Evolutionary conservation across 2,797 vertebrate genomes (phyloP).

Genomic region (Danionella dracula): DNA sequence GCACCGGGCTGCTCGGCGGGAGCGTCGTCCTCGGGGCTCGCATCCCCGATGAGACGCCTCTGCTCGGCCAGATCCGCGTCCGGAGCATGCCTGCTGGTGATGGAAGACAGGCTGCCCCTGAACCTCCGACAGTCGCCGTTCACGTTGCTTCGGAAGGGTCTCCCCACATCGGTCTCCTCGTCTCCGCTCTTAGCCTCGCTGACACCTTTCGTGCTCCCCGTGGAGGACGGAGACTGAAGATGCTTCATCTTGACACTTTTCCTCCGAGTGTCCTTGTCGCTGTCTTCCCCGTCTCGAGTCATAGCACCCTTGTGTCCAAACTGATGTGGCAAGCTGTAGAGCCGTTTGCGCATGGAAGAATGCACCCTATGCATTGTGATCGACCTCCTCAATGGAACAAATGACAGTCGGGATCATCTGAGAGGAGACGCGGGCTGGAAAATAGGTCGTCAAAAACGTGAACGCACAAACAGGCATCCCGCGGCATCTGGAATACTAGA

Average conservation of each 20-base stretch:
- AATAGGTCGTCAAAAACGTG: slow-evolving; percentile 55
- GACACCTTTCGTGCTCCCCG: slow-evolving; percentile 67
- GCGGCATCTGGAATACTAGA: slow-evolving; percentile 51
- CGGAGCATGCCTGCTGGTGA: slow-evolving; percentile 79
- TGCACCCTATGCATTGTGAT: slow-evolving; percentile 87
- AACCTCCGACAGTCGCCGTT: slow-evolving; percentile 95
- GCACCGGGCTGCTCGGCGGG: slow-evolving; percentile 54
- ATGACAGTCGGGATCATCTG: slow-evolving; percentile 50
- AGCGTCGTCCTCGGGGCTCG: slow-evolving; percentile 55
- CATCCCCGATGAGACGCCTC: slow-evolving; percentile 76
- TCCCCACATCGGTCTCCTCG: slow-evolving; percentile 71
- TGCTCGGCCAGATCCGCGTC: slow-evolving; percentile 81
- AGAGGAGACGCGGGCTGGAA: slow-evolving; percentile 10
- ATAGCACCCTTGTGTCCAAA: slow-evolving; percentile 82
- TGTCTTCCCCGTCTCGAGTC: slow-evolving; percentile 78
- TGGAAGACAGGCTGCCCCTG: slow-evolving; percentile 85
- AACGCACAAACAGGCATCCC: slow-evolving; percentile 54
- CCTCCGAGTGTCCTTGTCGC: slow-evolving; percentile 81
- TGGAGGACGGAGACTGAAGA: slow-evolving; percentile 75
- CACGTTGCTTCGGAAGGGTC: slow-evolving; percentile 77
- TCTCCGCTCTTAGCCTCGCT: slow-evolving; percentile 69
- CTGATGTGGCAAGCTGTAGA: slow-evolving; percentile 96
- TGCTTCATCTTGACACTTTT: slow-evolving; percentile 88
- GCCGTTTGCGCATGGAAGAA: slow-evolving; percentile 93
- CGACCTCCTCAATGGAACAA: slow-evolving; percentile 33